Base-by-base conservation (phyloP, 1,140 invertebrate species). In the Psilanteris sp. region DNA sequence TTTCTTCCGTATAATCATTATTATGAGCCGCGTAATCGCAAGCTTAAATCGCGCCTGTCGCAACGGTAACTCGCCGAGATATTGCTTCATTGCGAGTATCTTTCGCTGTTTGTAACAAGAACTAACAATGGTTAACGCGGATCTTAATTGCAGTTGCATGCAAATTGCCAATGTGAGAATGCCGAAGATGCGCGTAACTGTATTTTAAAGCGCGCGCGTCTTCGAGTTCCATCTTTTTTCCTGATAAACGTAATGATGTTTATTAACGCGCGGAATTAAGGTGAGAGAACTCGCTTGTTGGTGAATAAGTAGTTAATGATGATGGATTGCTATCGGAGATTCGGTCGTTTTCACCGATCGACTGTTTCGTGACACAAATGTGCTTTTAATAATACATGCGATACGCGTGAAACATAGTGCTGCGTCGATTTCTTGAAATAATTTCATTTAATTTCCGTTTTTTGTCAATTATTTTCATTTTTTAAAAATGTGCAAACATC, bases 121-220 rank as follows among this genome's bases (percentile, higher is more conserved):
- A 32, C 62, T 11, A 24, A 74, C 70, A 61, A 59, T 61, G 61
- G 76, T 79, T 81, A 78, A 80, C 74, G 72, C 64, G 36, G 20
- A 78, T 78, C 81, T 85, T 87, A 85, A 86, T 87, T 85, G 77
- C 83, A 52, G 72, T 76, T 81, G 46, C 64, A 87, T 85, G 83
- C 82, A 84, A 85, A 85, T 83, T 57, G 41, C 22, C 57, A 27
- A 72, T 55, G 71, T 80, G 77, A 78, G 71, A 80, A 79, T 67
- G 37, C 61, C 44, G 11, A 59, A 55, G 18, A 50, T 29, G 48
- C 66, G 64, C 66, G 46, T 79, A 80, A 80, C 77, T 79, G 79
- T 75, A 73, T 64, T 77, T 75, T 37, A 41, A 73, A 46, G 57
- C 67, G 46, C 11, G 27, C n/a, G 16, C 18, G 37, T 13, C 36